phyloP scores from a whole-genome alignment of 2,113 vertebrate genomes.

The Bostrychus sinensis region DNA sequence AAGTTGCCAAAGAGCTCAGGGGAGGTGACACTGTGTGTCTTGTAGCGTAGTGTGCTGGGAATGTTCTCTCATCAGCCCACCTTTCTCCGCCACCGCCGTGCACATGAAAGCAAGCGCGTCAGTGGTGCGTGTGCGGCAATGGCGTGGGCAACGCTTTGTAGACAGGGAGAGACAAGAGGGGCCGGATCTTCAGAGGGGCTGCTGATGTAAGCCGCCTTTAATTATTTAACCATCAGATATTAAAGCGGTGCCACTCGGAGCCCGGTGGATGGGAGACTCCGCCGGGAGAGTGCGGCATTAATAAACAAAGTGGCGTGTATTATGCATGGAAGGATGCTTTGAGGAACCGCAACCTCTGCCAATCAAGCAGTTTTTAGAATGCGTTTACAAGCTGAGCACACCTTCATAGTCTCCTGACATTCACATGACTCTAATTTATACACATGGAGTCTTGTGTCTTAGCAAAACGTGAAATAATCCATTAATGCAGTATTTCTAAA shows the following conservation, averaged over 20 bases:
- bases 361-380: neutral
- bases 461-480: too few relatives aligned
- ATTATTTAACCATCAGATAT: conserved; percentile 77
- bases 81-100: neutral
- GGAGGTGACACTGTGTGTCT: conserved; percentile 28
- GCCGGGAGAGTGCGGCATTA: conserved; percentile 60
- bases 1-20: conserved; percentile 18
- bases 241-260: conserved; percentile 60
- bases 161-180: conserved; percentile 28
- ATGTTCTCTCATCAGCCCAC: conserved; percentile 26
- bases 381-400: conserved; percentile 9
- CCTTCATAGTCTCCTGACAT: too few relatives aligned
- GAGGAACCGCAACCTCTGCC: conserved; percentile 53
- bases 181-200: conserved; percentile 45
- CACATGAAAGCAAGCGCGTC: conserved; percentile 51
- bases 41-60: conserved; percentile 1
- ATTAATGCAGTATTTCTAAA: too few relatives aligned
- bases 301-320: conserved; percentile 74
- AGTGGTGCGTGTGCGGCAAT: conserved; percentile 25
- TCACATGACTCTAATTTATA: too few relatives aligned
- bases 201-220: conserved; percentile 69
- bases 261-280: conserved; percentile 44
- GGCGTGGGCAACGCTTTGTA: conserved; percentile 42
- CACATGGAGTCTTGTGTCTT: too few relatives aligned
- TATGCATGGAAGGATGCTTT: conserved; percentile 67